A percentile compares a stretch with the other conserved stretches of the same genome.
These are phyloP conservation scores for Ganaspis brasiliensis DNA, from an alignment of 2,888 invertebrate genomes.

Conservation along the genomic window DNA sequence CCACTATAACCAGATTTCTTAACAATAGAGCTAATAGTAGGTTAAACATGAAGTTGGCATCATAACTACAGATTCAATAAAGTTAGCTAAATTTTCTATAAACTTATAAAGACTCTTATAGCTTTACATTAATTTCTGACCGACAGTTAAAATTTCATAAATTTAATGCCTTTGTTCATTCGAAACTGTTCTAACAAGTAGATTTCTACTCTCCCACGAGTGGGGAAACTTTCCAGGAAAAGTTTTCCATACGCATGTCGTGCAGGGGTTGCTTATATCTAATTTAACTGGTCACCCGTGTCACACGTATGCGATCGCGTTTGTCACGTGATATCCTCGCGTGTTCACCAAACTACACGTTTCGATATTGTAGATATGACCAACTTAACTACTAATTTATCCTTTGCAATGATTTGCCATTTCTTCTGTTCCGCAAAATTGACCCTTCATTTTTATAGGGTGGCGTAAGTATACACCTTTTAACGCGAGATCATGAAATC, in stretches of 20 bases:
- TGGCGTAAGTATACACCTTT: background rate
- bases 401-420: slow-evolving; percentile 7
- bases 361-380: slow-evolving; percentile 48
- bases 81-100: too few relatives aligned
- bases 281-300: slow-evolving; percentile 40
- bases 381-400: slow-evolving; percentile 26
- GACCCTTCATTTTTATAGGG: background rate
- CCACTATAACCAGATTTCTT: too few relatives aligned
- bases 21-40: too few relatives aligned
- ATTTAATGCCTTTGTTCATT: background rate
- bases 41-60: too few relatives aligned
- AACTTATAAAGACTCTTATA: too few relatives aligned
- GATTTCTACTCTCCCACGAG: slow-evolving; percentile 23
- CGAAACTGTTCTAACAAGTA: background rate
- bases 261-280: slow-evolving; percentile 27
- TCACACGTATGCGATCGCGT: slow-evolving; percentile 62
- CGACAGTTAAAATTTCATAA: background rate
- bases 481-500: background rate
- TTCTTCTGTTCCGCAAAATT: slow-evolving; percentile 19
- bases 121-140: background rate
- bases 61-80: too few relatives aligned
- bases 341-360: slow-evolving; percentile 68
- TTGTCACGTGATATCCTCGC: slow-evolving; percentile 67
- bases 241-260: slow-evolving; percentile 31
- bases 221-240: slow-evolving; percentile 19